Evolutionary conservation across 2,797 vertebrate species (phyloP).

Genomic region (Kryptopterus vitreolus): DNA sequence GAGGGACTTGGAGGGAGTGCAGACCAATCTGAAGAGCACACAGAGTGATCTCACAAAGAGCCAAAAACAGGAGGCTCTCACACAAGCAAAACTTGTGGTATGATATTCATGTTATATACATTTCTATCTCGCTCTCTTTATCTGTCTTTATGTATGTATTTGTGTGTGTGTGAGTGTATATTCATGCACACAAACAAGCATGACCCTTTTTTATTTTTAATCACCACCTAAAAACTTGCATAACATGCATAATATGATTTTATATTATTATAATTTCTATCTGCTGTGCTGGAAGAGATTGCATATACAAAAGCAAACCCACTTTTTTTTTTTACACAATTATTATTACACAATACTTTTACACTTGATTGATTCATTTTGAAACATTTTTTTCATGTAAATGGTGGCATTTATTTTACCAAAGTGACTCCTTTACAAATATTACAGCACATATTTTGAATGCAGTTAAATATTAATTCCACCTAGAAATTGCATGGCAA

Average conservation of each 20-base stretch:
- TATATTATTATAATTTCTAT: background rate
- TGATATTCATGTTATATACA: background rate
- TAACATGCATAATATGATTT: background rate
- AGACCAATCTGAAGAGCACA: conserved; percentile 72
- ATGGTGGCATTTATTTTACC: background rate
- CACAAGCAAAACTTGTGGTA: conserved; percentile 75
- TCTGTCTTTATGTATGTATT: too few species aligned
- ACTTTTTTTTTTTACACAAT: background rate
- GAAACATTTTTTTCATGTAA: background rate
- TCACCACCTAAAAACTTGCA: conserved; percentile 30
- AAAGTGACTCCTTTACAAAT: background rate
- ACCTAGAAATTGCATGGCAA: background rate
- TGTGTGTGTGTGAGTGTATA: background rate
- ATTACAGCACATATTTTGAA: background rate
- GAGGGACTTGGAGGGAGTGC: conserved; percentile 71
- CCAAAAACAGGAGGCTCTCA: conserved; percentile 71
- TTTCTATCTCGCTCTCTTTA: too few species aligned
- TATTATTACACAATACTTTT: background rate
- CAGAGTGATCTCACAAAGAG: conserved; percentile 72
- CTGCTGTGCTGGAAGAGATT: conserved; percentile 2
- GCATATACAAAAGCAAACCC: conserved; percentile 7
- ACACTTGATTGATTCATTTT: background rate
- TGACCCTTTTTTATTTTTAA: background rate
- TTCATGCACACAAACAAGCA: background rate
- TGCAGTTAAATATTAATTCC: background rate